Conservation (phyloP, 1,140 invertebrate genomes). For the Drosophila obscura region DNA sequence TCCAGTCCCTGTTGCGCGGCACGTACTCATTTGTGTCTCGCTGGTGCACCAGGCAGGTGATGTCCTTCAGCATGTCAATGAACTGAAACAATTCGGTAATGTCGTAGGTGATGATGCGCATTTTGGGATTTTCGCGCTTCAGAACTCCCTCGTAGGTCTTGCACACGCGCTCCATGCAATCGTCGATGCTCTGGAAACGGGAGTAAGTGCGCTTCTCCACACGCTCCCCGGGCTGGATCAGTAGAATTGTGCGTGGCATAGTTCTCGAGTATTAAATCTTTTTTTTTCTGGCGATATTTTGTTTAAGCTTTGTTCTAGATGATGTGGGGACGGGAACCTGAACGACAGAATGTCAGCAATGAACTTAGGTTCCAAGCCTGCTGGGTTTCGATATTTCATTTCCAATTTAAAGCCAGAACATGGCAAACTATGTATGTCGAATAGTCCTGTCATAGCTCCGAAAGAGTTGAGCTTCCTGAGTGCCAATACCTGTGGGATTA, state of each 20-base stretch:
- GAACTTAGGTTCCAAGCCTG: too few species aligned
- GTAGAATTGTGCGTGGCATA: not conserved
- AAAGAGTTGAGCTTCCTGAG: too few species aligned
- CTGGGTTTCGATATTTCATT: too few species aligned
- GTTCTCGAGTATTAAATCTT: too few species aligned
- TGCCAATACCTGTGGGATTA: too few species aligned
- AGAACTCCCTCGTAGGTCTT: not conserved
- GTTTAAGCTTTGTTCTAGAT: too few species aligned
- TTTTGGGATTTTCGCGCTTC: not conserved
- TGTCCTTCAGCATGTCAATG: not conserved
- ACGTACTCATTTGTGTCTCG: not conserved
- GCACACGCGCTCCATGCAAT: constrained; percentile 3
- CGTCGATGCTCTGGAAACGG: not conserved
- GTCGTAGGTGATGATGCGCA: not conserved
- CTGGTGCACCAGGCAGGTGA: not conserved
- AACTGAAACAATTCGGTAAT: not conserved
- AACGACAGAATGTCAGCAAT: too few species aligned
- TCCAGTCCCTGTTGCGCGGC: not conserved
- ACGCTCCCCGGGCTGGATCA: not conserved
- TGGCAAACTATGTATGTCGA: too few species aligned
- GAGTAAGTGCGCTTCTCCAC: not conserved
- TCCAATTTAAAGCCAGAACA: too few species aligned
- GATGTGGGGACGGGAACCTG: too few species aligned
- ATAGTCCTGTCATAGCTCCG: too few species aligned
- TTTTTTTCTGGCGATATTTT: too few species aligned